Evolutionary conservation across 2,797 vertebrate species (phyloP).

Genomic region (Thripadectes ignobilis): DNA sequence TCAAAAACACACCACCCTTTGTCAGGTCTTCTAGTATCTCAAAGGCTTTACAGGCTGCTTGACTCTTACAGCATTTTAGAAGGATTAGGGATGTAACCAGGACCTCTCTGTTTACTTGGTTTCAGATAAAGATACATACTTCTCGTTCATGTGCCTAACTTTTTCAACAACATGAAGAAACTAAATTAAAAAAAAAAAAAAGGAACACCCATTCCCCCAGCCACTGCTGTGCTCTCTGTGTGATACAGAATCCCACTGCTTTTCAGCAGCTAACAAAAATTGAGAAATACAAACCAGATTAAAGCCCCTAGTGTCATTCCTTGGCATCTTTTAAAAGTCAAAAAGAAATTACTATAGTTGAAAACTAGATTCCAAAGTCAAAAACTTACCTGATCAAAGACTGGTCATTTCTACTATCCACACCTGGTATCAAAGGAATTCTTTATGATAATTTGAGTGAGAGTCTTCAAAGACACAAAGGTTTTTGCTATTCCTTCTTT

Average conservation of each 20-base stretch:
- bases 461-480: not conserved
- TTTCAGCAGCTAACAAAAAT: not conserved
- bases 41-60: not conserved
- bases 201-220: rapidly evolving
- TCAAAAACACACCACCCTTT: not conserved
- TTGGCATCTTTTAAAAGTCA: not conserved
- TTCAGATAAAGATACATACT: not conserved
- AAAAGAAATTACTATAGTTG: not conserved
- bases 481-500: not conserved
- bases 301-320: not conserved
- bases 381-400: not conserved
- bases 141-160: not conserved
- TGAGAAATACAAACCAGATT: not conserved
- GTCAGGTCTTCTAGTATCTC: not conserved
- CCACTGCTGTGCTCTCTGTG: rapidly evolving
- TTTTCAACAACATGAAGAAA: not conserved
- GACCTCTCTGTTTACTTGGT: not conserved
- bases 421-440: not conserved
- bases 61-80: not conserved
- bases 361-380: not conserved
- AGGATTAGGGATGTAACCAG: not conserved
- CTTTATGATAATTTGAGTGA: not conserved
- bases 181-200: not conserved
- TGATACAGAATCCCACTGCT: not conserved
- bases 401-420: not conserved